Conservation (phyloP, 1,140 invertebrate species). For the Alviniconcha marisindica region DNA sequence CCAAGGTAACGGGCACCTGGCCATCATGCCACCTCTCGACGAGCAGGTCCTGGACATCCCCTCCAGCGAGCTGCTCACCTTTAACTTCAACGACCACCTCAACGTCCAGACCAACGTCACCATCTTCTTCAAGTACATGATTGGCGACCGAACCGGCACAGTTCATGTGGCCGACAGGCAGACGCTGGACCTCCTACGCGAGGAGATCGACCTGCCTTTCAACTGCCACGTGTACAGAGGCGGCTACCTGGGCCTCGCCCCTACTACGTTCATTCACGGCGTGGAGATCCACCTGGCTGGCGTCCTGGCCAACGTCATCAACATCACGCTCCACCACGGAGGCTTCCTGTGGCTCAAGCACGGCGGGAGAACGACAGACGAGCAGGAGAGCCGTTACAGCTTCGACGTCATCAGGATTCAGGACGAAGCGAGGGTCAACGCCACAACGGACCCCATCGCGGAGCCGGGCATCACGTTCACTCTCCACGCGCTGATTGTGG, state of each 20-base stretch:
- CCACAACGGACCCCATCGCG: conserved; percentile 62
- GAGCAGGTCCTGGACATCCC: conserved; percentile 26
- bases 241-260: conserved; percentile 63
- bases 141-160: conserved; percentile 63
- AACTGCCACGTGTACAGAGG: conserved; percentile 59
- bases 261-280: conserved; percentile 64
- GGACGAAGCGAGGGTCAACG: conserved; percentile 60
- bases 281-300: conserved; percentile 66
- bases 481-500: conserved; percentile 53
- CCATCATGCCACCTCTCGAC: conserved; percentile 51
- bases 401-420: conserved; percentile 61
- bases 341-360: conserved; percentile 67
- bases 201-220: conserved; percentile 66
- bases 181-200: conserved; percentile 57
- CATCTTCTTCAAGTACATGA: conserved; percentile 69
- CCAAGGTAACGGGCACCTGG: conserved; percentile 66
- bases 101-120: conserved; percentile 52
- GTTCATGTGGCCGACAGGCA: conserved; percentile 61
- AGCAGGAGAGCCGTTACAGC: conserved; percentile 54
- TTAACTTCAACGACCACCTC: conserved; percentile 34
- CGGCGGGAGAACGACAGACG: conserved; percentile 57
- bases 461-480: conserved; percentile 61
- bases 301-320: conserved; percentile 59
- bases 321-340: conserved; percentile 65
- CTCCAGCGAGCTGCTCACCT: conserved; percentile 1